Evolutionary conservation across 2,113 vertebrate genomes (phyloP).

Genomic region (Ctenodactylus gundi): DNA sequence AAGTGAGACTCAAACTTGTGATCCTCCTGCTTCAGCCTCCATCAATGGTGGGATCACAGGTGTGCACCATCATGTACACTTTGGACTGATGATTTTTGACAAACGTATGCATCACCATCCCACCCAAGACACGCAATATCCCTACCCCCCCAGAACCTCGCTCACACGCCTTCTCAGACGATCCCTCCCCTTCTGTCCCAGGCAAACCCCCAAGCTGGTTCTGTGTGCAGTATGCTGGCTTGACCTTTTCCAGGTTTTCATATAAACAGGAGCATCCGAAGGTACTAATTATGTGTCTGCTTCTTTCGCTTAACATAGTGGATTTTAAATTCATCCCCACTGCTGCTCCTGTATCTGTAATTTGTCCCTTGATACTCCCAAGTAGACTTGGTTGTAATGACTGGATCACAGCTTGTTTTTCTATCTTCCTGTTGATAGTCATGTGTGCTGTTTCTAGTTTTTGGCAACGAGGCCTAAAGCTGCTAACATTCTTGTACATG

Average conservation of each 20-base stretch:
- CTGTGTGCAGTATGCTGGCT: neutral
- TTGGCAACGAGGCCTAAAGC: neutral
- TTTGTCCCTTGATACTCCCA: too few relatives aligned
- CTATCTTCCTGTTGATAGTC: neutral
- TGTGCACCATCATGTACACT: neutral
- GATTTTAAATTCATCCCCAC: neutral
- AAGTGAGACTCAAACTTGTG: neutral
- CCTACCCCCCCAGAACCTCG: neutral
- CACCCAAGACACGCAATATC: neutral
- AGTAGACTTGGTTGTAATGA: rapidly evolving
- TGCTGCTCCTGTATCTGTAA: neutral
- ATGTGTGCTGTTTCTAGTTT: neutral
- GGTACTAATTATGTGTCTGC: neutral
- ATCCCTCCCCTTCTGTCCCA: neutral
- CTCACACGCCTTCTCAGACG: neutral
- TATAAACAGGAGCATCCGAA: neutral
- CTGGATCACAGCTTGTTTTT: neutral
- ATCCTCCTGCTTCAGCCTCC: neutral
- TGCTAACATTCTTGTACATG: neutral
- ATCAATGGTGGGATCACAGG: neutral
- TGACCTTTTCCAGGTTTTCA: neutral
- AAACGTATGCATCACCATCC: neutral
- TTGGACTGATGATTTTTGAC: neutral
- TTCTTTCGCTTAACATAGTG: neutral
- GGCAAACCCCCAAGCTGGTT: neutral